These are phyloP conservation scores for Akabosia matsudoensis DNA, from an alignment of 1,140 invertebrate species.

Conservation along the genomic window DNA sequence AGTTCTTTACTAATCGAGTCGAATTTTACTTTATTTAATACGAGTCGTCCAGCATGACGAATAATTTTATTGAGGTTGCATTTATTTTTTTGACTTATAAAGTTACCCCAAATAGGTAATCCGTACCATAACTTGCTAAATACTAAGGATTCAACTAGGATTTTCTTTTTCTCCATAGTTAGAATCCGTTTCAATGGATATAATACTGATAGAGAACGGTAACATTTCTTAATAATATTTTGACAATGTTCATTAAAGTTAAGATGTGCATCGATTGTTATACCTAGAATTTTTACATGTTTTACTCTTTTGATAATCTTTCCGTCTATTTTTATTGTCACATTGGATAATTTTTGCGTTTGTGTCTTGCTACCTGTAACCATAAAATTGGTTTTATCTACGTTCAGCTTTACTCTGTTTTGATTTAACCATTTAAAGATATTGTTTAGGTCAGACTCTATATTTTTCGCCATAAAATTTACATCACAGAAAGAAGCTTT, in stretches of 20 bases:
- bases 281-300: background rate
- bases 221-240: constrained; percentile 10
- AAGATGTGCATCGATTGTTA: constrained; percentile 1
- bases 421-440: constrained; percentile 1
- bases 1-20: background rate
- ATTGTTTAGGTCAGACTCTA: background rate
- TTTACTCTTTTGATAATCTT: background rate
- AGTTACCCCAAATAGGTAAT: background rate
- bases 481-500: background rate
- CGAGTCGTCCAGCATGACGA: background rate
- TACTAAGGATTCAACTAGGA: background rate
- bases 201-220: constrained; percentile 8
- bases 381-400: constrained; percentile 16
- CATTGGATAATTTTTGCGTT: background rate
- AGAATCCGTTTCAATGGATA: background rate
- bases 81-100: background rate
- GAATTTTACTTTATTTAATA: background rate
- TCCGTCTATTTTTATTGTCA: background rate
- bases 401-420: constrained; percentile 11
- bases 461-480: background rate
- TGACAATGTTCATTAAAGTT: constrained; percentile 1
- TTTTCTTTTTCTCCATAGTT: background rate
- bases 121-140: background rate
- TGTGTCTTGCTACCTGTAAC: background rate
- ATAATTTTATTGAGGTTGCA: background rate